Conservation (phyloP, 2,113 vertebrate species). For the Strix aluco region DNA sequence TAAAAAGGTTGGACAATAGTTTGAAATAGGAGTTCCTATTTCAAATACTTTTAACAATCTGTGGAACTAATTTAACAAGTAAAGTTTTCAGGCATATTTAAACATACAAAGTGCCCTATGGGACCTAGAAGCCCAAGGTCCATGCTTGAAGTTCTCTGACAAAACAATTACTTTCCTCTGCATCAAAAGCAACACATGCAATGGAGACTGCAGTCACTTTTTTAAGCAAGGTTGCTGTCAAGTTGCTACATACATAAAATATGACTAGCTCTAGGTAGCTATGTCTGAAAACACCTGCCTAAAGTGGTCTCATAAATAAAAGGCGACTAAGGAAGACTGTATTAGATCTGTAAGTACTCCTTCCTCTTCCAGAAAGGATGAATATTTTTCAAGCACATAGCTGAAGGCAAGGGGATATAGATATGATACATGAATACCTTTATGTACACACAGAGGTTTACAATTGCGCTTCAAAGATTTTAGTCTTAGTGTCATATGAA, state of each 20-base stretch:
- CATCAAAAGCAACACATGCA: background rate
- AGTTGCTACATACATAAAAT: background rate
- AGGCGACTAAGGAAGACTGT: background rate
- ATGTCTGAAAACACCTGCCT: constrained; percentile 27
- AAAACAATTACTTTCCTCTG: background rate
- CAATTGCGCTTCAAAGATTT: background rate
- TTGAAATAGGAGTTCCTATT: background rate
- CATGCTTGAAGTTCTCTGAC: background rate
- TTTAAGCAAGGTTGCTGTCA: background rate
- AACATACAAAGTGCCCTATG: background rate
- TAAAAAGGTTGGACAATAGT: background rate
- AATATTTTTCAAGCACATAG: background rate
- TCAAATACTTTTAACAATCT: background rate
- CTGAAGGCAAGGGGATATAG: background rate
- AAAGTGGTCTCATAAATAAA: background rate
- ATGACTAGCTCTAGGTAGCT: background rate
- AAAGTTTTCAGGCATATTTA: background rate
- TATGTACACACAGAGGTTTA: background rate
- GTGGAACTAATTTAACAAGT: background rate
- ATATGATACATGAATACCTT: background rate
- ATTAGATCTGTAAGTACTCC: background rate
- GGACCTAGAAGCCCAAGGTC: background rate
- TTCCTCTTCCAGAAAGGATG: background rate
- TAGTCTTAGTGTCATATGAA: background rate
- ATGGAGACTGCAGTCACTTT: background rate